Evolutionary conservation across 1,140 invertebrate species (phyloP).

Genomic region (Sminthurinus signatus): DNA sequence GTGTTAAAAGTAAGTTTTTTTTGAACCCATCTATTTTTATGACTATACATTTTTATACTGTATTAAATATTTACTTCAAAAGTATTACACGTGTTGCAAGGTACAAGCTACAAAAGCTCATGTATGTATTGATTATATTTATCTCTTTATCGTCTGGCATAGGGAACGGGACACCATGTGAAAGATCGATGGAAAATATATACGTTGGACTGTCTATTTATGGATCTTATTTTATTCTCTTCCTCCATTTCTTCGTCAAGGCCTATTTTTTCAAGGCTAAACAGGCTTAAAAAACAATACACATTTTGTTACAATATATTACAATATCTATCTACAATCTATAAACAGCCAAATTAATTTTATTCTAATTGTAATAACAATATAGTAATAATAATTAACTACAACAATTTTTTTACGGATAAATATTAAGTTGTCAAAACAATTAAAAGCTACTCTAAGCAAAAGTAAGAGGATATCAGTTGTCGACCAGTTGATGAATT

Average conservation of each 20-base stretch:
- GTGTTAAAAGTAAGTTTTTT: conserved; percentile 52
- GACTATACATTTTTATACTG: not conserved
- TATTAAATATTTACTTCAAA: not conserved
- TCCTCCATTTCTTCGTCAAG: conserved; percentile 83
- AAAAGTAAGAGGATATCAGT: no score
- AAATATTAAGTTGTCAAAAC: no score
- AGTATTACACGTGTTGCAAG: not conserved
- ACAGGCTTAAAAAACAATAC: conserved; percentile 1
- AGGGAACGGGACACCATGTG: conserved; percentile 12
- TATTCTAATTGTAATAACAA: no score
- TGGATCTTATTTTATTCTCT: conserved; percentile 83
- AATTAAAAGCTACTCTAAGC: no score
- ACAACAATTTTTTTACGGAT: no score
- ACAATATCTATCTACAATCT: no score
- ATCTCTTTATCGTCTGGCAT: not conserved
- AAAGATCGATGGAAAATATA: conserved; percentile 68
- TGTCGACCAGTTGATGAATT: no score
- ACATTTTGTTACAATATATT: no score
- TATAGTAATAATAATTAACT: no score
- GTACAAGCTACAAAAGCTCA: no score
- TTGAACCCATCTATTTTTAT: not conserved
- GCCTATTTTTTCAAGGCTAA: conserved; percentile 56
- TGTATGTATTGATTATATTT: no score
- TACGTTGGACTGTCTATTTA: conserved; percentile 89
- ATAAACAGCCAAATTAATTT: no score